These are phyloP conservation scores for Pararge aegeria DNA, from an alignment of 1,140 invertebrate genomes.

Conservation along the genomic window DNA sequence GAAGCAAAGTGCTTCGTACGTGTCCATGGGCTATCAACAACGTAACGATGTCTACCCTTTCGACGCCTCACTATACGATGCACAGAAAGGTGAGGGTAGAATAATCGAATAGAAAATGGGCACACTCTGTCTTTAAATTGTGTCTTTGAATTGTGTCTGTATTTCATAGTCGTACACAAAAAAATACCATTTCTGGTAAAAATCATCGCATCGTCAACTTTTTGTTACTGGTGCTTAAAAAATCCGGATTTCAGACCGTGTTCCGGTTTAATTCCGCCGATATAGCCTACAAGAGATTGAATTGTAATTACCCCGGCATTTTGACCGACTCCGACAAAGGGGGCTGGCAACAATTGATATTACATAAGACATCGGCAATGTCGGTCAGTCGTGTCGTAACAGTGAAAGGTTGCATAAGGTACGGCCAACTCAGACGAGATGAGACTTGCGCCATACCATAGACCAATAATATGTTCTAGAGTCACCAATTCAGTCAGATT, in stretches of 20 bases:
- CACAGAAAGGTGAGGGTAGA: too few relatives aligned
- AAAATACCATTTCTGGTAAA: not conserved
- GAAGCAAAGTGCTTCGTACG: too few relatives aligned
- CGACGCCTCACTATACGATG: too few relatives aligned
- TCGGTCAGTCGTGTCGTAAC: constrained; percentile 67
- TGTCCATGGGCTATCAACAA: too few relatives aligned
- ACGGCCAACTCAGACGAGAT: constrained; percentile 61
- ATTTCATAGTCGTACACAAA: not conserved
- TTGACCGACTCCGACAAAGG: constrained; percentile 27
- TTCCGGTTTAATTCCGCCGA: constrained; percentile 13
- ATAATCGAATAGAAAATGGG: too few relatives aligned
- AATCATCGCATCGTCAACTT: not conserved
- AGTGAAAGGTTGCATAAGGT: constrained; percentile 59
- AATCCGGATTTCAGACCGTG: not conserved
- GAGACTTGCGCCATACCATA: constrained; percentile 54
- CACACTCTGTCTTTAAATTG: too few relatives aligned
- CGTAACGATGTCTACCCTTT: too few relatives aligned
- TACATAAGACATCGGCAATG: constrained; percentile 64
- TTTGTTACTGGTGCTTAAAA: not conserved
- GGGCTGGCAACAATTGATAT: constrained; percentile 53
- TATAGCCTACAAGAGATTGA: constrained; percentile 11
- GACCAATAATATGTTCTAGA: constrained; percentile 27
- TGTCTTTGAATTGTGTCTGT: too few relatives aligned
- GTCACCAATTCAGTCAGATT: not conserved
- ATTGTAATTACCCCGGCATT: constrained; percentile 24